Evolutionary conservation across 2,888 invertebrate species (phyloP), one percentile per base, ranked within the genome.

Genomic region (Lasioglossum zephyrum): DNA sequence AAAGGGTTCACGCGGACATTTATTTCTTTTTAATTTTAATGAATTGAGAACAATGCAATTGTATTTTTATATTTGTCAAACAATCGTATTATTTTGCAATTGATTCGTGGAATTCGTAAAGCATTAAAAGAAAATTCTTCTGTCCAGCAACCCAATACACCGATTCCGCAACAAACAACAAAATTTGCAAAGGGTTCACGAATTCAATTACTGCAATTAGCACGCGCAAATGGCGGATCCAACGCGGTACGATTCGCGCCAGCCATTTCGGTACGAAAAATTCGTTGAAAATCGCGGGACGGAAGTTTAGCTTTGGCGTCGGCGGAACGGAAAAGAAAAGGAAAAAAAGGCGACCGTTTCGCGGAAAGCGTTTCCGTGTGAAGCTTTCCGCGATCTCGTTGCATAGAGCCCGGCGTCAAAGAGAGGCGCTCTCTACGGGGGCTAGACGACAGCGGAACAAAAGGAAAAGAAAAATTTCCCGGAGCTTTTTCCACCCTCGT

Each of bases 381-480:
- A 84, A 84, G 74, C 74, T 31, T 63, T 79, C 78, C 75, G 63
- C 82, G 72, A 75, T 72, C 13, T 60, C 41, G 74, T 26, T 41
- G 84, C 78, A 84, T 72, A 13, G 60, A 60, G 26, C 44, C 60
- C 44, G 74, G 63, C 79, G 63, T 79, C 85, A 85, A 85, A 85
- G 85, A 79, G 60, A 70, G 77, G 26, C 60, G 77, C 60, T 84
- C 78, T 83, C 53, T n/a, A 13, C 16, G 70, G 72, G 36, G 26
- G 47, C 70, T 57, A 60, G 72, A 70, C 44, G 53, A 53, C 0
- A 5, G 11, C 26, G 5, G 47, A 73, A 79, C n/a, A 47, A 70
- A 69, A 57, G 77, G 18, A 72, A 57, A 57, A 41, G 63, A 81
- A 69, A 47, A 77, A 77, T 81, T 77, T 47, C 1, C 53, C 31